Evolutionary conservation across 1,140 invertebrate genomes (phyloP).

Genomic region (Hermetia illucens): DNA sequence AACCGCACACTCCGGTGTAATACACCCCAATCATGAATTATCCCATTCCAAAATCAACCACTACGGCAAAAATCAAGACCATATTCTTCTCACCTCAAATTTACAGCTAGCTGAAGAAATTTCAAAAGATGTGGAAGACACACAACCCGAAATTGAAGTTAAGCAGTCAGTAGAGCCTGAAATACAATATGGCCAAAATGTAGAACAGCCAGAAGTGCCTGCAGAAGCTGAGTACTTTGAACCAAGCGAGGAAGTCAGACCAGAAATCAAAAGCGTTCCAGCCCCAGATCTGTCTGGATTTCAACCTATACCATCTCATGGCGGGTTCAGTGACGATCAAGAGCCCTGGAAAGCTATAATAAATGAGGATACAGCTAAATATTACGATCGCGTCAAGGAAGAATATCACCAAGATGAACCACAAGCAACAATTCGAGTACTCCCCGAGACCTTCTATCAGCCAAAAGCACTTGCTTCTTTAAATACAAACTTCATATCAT

Average conservation of each 20-base stretch:
- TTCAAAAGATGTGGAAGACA: slow-evolving; percentile 23
- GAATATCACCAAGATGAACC: neutral
- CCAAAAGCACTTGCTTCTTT: too few species aligned
- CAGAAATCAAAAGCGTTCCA: neutral
- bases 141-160: slow-evolving; percentile 25
- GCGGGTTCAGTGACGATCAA: neutral
- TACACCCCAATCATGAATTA: slow-evolving; percentile 17
- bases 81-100: slow-evolving; percentile 28
- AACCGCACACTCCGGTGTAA: slow-evolving; percentile 15
- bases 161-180: slow-evolving; percentile 9
- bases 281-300: slow-evolving; percentile 3
- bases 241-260: neutral
- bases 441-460: too few species aligned
- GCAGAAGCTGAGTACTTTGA: neutral
- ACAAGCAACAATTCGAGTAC: neutral
- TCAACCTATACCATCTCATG: neutral
- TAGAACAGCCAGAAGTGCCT: neutral
- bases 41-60: slow-evolving; percentile 31
- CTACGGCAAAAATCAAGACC: slow-evolving; percentile 29
- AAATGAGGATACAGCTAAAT: neutral
- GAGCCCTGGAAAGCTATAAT: neutral
- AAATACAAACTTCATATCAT: too few species aligned
- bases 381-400: neutral
- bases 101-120: slow-evolving; percentile 22
- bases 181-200: neutral